phyloP scores from a whole-genome alignment of 2,797 vertebrate genomes.

The Falco columbarius region DNA sequence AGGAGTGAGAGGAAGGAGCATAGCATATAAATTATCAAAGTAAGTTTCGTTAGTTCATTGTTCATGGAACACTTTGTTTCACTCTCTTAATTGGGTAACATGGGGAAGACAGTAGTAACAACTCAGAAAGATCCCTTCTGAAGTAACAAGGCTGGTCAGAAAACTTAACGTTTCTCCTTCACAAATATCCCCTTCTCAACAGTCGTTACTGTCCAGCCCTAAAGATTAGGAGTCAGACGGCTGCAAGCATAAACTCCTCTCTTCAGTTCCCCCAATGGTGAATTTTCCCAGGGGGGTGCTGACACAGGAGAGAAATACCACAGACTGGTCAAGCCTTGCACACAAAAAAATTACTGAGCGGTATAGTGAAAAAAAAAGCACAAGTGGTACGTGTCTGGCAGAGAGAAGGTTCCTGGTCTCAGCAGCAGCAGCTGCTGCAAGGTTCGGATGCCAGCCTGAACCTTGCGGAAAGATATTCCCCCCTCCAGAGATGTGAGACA shows the following conservation, averaged over 20 bases:
- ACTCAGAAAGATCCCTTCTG: not conserved
- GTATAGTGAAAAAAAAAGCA: not conserved
- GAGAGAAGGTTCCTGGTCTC: not conserved
- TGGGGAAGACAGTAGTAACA: not conserved
- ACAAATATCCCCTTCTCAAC: not conserved
- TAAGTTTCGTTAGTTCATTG: not conserved
- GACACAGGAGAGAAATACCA: not conserved
- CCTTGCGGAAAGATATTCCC: not conserved
- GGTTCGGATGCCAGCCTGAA: not conserved
- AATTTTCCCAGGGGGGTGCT: not conserved
- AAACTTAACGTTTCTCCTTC: not conserved
- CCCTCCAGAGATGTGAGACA: not conserved
- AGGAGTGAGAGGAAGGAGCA: not conserved
- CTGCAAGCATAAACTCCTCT: not conserved
- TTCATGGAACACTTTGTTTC: not conserved
- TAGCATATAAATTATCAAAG: not conserved
- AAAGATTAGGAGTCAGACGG: not conserved
- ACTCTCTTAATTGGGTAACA: not conserved
- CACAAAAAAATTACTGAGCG: not conserved
- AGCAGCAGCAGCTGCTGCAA: not conserved
- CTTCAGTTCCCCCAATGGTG: not conserved
- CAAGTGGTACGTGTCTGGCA: not conserved
- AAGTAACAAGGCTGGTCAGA: not conserved
- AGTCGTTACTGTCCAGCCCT: not conserved
- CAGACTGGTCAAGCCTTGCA: not conserved